phyloP scores from a whole-genome alignment of 2,113 vertebrate species.

The Microcebus murinus region DNA sequence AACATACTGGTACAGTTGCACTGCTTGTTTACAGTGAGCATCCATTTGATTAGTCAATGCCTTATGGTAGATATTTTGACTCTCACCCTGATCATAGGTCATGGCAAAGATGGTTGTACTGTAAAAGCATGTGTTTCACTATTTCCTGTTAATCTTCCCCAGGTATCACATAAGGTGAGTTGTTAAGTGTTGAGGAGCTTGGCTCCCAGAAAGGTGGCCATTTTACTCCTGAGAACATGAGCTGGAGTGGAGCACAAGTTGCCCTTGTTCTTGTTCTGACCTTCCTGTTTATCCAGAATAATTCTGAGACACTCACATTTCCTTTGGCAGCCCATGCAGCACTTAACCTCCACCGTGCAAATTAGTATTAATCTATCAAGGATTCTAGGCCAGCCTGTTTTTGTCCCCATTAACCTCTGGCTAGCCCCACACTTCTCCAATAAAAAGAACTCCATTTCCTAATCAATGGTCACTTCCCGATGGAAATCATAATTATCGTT shows the following conservation, averaged over 20 bases:
- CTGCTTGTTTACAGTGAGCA: neutral
- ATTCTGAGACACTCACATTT: slow-evolving; percentile 63
- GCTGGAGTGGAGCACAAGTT: neutral
- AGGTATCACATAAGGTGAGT: slow-evolving; percentile 26
- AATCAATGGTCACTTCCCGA: slow-evolving; percentile 70
- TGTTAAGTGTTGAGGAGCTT: slow-evolving; percentile 4
- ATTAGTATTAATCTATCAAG: slow-evolving; percentile 74
- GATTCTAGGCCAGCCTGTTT: slow-evolving; percentile 69
- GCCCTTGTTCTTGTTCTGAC: slow-evolving; percentile 55
- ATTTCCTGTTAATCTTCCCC: neutral
- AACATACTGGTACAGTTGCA: neutral
- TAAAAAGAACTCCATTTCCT: slow-evolving; percentile 74
- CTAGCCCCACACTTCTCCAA: slow-evolving; percentile 71
- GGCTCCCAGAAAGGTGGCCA: neutral
- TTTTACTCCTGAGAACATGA: neutral
- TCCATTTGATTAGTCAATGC: neutral
- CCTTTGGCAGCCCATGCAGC: slow-evolving; percentile 69
- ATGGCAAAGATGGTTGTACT: neutral
- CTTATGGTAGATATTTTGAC: neutral
- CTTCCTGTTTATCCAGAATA: slow-evolving; percentile 70
- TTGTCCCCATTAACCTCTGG: slow-evolving; percentile 81
- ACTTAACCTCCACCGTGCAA: slow-evolving; percentile 75
- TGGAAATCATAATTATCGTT: slow-evolving; percentile 70
- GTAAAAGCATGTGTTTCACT: neutral
- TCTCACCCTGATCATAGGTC: neutral